Conservation (phyloP, 2,113 vertebrate genomes). For the Aythya baeri region DNA sequence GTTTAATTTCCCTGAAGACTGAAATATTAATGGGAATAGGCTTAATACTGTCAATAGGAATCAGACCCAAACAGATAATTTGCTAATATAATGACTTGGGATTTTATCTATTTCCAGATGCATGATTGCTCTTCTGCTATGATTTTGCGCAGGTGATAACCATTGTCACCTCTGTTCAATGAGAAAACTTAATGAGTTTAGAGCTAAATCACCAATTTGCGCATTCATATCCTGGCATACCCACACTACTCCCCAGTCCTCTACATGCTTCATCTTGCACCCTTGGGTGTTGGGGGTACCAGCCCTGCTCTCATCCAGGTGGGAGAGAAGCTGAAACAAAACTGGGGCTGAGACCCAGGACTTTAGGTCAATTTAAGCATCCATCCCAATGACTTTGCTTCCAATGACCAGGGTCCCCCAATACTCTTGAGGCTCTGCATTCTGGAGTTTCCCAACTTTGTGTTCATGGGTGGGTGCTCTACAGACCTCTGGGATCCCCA, state of each 20-base stretch:
- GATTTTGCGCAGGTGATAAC: not conserved
- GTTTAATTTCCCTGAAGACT: slow-evolving; percentile 58
- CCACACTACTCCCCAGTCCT: not conserved
- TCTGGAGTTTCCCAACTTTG: not conserved
- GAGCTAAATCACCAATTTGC: not conserved
- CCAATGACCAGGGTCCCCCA: not conserved
- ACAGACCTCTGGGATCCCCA: not conserved
- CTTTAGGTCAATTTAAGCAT: not conserved
- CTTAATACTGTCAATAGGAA: slow-evolving; percentile 52
- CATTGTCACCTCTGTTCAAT: not conserved
- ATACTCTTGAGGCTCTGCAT: not conserved
- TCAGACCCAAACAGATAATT: slow-evolving; percentile 48
- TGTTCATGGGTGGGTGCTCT: not conserved
- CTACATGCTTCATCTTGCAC: not conserved
- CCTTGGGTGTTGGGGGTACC: not conserved
- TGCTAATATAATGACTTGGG: slow-evolving; percentile 46
- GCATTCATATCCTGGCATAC: rapidly evolving
- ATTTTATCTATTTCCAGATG: slow-evolving; percentile 15
- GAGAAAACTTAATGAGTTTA: not conserved
- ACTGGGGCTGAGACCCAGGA: not conserved
- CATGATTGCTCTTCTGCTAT: not conserved
- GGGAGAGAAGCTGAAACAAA: not conserved
- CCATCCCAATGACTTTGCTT: no score
- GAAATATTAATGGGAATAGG: slow-evolving; percentile 49
- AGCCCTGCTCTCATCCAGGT: not conserved